A percentile compares a stretch with the other conserved stretches of the same genome.
Evolutionary conservation across 2,113 vertebrate genomes (phyloP).

Genomic region (Plotosus lineatus): DNA sequence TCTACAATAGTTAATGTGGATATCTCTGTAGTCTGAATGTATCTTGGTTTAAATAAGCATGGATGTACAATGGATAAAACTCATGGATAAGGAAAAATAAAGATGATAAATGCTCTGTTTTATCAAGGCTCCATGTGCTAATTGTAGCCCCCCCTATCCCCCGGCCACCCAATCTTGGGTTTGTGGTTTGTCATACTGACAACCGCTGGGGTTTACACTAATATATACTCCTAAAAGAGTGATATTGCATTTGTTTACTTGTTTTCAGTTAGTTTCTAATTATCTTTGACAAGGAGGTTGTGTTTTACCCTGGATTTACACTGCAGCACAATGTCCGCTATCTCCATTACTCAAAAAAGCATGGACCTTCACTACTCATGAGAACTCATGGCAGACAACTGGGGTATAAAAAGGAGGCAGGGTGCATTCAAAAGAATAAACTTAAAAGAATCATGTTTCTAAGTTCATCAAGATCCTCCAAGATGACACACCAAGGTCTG

Average conservation of each 20-base stretch:
- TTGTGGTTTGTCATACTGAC: neutral
- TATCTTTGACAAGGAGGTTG: no score
- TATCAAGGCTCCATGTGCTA: constrained; percentile 1
- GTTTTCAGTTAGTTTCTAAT: no score
- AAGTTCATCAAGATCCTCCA: no score
- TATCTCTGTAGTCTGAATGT: neutral
- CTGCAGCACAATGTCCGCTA: no score
- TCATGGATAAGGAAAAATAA: neutral
- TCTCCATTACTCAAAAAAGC: no score
- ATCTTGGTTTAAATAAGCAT: constrained; percentile 12
- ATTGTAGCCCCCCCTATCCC: neutral
- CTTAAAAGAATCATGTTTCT: no score
- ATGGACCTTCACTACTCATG: no score
- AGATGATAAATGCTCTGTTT: neutral
- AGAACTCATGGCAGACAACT: no score
- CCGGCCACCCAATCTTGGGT: neutral
- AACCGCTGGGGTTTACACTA: neutral
- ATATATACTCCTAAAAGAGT: neutral
- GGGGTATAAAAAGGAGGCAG: no score
- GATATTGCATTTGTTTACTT: neutral
- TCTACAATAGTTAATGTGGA: constrained; percentile 17
- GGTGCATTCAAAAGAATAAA: no score
- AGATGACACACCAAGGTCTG: no score
- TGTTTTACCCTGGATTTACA: no score
- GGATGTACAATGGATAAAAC: neutral